A percentile compares a stretch with the other conserved stretches of the same genome.
phyloP scores from a whole-genome alignment of 1,140 invertebrate species.

The Drosophila seguyi region DNA sequence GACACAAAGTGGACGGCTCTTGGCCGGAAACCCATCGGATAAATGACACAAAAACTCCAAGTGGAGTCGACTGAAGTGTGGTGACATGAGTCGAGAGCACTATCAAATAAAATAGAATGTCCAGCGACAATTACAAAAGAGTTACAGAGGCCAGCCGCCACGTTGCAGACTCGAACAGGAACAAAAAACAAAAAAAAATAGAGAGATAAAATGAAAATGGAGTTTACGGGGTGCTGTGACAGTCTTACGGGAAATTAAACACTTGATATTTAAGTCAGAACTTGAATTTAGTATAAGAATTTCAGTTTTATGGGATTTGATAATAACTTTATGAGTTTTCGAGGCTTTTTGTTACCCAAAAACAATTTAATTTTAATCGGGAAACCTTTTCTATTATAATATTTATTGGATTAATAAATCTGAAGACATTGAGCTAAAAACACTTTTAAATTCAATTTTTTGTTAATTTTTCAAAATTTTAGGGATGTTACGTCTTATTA shows the following conservation, averaged over 20 bases:
- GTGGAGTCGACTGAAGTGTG: constrained; percentile 22
- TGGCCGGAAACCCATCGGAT: constrained; percentile 67
- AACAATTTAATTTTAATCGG: no score
- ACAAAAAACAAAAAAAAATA: background rate
- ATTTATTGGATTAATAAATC: no score
- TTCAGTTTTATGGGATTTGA: background rate
- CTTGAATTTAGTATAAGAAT: background rate
- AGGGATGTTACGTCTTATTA: no score
- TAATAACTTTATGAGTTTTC: no score
- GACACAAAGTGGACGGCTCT: constrained; percentile 45
- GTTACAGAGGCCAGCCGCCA: background rate
- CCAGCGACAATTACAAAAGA: constrained; percentile 12
- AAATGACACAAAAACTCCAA: constrained; percentile 58
- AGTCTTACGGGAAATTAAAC: constrained; percentile 1
- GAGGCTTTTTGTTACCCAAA: no score
- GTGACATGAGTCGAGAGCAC: constrained; percentile 27
- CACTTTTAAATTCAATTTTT: no score
- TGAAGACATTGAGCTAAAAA: no score
- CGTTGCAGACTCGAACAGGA: background rate
- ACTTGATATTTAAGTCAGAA: background rate
- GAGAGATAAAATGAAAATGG: background rate
- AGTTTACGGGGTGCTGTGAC: constrained; percentile 1
- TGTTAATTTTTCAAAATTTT: no score
- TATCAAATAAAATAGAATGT: constrained; percentile 33
- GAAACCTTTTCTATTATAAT: no score